Evolutionary conservation across 2,797 vertebrate species (phyloP), one percentile per base, ranked within the genome.

Genomic region (Phrynocephalus forsythii): DNA sequence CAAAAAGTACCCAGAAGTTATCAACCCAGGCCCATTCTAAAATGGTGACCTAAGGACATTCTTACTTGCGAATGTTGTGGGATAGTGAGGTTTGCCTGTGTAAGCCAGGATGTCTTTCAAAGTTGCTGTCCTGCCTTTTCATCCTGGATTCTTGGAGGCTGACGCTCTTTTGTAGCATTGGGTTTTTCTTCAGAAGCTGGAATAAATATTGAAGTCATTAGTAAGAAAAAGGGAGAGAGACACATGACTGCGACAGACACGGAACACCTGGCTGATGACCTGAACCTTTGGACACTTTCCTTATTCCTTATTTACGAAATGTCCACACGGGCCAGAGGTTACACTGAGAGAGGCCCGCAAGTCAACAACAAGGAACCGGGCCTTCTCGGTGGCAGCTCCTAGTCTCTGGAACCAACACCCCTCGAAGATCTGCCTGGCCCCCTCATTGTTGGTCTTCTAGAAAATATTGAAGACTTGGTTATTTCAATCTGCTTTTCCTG

Each of bases 51-150:
- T 44, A 52, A 85, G 60, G 24, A 26, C 13, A 24, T n/a, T 50
- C 92, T 97, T 95, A 99, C 99, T 94, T 99, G 95, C 97, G 98
- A 92, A 99, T 99, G 94, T 98, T 99, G 94, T 99, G 98, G 33
- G 99, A 98, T 72, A 99, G 96, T 2, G 98, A 99, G 0, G 98
- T 97, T 94, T 99, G 98, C 85, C 98, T 96, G 15, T 93, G 95
- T 89, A 98, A 97, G 79, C 95, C 95, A 0, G 96, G 93, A 66
- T 85, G 95, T 50, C 86, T 96, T 73, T 96, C 95, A 0, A 7
- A 73, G 16, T 72, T 22, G 85, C 89, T n/a, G 4, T 97, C 97
- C 3, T 89, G 87, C 69, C 93, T 94, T 86, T 94, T 96, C 1
- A 95, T 95, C 11, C 86, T 93, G 0, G 97, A 92, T 71, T 97